Conservation (phyloP, 2,888 invertebrate species). For the Athetis lepigone region DNA sequence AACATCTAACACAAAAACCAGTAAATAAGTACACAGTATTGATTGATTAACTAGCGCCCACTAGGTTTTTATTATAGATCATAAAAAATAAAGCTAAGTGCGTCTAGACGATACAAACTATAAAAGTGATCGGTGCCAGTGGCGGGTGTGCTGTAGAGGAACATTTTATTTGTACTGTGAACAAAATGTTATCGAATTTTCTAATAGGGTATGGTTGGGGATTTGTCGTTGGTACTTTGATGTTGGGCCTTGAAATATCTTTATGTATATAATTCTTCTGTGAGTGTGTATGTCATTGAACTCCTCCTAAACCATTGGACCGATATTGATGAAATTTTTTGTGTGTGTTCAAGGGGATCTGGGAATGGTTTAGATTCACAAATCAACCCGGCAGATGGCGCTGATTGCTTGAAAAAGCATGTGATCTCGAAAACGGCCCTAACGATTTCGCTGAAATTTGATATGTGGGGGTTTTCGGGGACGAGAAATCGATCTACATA, state of each 20-base stretch:
- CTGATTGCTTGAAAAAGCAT: too few relatives aligned
- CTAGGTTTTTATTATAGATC: conserved; percentile 45
- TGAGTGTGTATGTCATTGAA: too few relatives aligned
- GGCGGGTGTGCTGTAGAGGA: conserved; percentile 38
- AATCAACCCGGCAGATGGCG: too few relatives aligned
- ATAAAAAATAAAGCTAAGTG: conserved; percentile 57
- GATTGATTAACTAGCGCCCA: conserved; percentile 47
- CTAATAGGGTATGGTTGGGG: conserved; percentile 27
- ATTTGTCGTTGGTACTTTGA: conserved; percentile 25
- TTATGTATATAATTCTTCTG: too few relatives aligned
- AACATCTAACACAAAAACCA: conserved; percentile 13
- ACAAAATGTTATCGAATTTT: conserved; percentile 58
- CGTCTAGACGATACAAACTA: conserved; percentile 59
- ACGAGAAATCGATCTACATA: too few relatives aligned
- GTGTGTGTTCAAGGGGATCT: too few relatives aligned
- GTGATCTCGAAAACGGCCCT: too few relatives aligned
- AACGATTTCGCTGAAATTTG: too few relatives aligned
- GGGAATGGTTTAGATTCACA: too few relatives aligned
- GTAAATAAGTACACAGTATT: conserved; percentile 30
- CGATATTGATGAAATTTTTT: too few relatives aligned
- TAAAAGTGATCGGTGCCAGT: conserved; percentile 45
- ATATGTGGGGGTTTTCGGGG: too few relatives aligned
- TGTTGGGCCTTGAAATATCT: conserved; percentile 23
- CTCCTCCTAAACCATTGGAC: too few relatives aligned
- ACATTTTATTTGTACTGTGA: conserved; percentile 43